Conservation (phyloP, 1,140 invertebrate species). For the Caenorhabditis tropicalis region DNA sequence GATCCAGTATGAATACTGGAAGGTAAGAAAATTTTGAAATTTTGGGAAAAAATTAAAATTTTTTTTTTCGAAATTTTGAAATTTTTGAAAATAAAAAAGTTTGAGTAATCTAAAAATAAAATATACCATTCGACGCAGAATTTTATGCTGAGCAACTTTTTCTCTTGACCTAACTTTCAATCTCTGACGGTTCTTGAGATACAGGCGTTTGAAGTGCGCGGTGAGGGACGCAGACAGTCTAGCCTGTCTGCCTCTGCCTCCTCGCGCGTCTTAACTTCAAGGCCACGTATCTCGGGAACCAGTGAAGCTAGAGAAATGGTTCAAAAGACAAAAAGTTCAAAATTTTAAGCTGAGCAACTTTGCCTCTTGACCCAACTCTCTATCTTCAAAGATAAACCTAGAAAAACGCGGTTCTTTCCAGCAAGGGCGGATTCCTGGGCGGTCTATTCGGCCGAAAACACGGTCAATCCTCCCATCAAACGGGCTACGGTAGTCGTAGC, state of each 20-base stretch:
- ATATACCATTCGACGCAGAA: no score
- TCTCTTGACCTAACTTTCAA: no score
- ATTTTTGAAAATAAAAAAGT: no score
- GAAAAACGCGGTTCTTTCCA: not conserved
- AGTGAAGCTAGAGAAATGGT: not conserved
- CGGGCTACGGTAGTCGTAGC: conserved; percentile 18
- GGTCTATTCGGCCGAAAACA: conserved; percentile 32
- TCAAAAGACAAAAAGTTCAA: no score
- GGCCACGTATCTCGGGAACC: not conserved
- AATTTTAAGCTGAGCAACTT: no score
- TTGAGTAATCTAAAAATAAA: no score
- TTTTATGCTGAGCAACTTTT: not conserved
- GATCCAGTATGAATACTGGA: not conserved
- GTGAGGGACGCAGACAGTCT: not conserved
- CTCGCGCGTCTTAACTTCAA: not conserved
- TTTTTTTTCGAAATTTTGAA: not conserved
- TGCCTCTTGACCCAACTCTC: no score
- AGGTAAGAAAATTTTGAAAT: not conserved
- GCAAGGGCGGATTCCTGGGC: conserved; percentile 30
- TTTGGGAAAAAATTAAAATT: not conserved
- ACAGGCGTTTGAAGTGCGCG: not conserved
- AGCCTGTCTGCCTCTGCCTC: not conserved
- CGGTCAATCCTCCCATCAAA: conserved; percentile 8
- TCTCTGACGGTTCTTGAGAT: no score
- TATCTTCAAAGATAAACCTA: not conserved